phyloP scores from a whole-genome alignment of 2,113 vertebrate species.

The Platycercus adscitus region DNA sequence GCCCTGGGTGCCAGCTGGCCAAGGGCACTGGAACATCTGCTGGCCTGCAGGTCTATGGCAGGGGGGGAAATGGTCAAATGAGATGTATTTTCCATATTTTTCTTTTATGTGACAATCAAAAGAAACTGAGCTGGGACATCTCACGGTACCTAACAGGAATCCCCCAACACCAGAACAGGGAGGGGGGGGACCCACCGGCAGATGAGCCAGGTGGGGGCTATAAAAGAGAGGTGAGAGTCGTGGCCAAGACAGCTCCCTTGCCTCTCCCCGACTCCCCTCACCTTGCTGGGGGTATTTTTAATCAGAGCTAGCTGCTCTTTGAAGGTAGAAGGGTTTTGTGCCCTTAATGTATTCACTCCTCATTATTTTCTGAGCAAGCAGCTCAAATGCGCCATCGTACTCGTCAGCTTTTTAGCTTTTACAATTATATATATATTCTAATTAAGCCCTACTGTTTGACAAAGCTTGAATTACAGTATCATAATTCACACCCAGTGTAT shows the following conservation, averaged over 20 bases:
- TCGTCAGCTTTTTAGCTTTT: constrained; percentile 43
- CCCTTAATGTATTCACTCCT: constrained; percentile 52
- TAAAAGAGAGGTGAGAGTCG: not conserved
- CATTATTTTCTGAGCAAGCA: constrained; percentile 67
- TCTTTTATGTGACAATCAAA: not conserved
- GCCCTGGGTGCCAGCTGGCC: not conserved
- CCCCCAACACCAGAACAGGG: not conserved
- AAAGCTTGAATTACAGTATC: constrained; percentile 69
- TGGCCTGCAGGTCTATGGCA: rapidly evolving
- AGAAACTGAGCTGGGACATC: not conserved
- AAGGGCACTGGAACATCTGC: not conserved
- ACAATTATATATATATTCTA: constrained; percentile 73
- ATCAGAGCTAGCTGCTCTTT: constrained; percentile 48
- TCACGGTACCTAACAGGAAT: not conserved
- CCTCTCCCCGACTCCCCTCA: not conserved
- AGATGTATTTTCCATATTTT: rapidly evolving
- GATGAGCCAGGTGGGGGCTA: not conserved
- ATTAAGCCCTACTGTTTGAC: constrained; percentile 73
- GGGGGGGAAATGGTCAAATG: rapidly evolving
- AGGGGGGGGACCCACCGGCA: not conserved
- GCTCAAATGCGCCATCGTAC: constrained; percentile 61
- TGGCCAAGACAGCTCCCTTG: rapidly evolving
- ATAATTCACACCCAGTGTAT: constrained; percentile 54
- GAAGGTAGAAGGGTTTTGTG: constrained; percentile 39
- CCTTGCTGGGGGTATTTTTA: not conserved